Evolutionary conservation across 2,113 vertebrate species (phyloP), one percentile per base, ranked within the genome.

Genomic region (Oncorhynchus mykiss): DNA sequence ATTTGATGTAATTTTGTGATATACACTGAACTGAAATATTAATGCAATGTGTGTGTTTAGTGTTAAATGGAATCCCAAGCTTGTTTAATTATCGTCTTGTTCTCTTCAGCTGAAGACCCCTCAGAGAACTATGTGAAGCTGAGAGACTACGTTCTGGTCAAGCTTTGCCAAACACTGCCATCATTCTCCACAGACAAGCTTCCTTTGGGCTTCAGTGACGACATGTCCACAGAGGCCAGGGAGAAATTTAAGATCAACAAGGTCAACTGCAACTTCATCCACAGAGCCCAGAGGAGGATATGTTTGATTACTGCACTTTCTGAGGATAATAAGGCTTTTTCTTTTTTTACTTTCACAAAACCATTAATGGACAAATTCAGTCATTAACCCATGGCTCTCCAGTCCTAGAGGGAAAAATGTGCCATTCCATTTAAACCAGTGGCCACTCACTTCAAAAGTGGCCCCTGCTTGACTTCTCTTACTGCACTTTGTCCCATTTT

Each of bases 231-330:
- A 76, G 96, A 99, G 86, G 94, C 97, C 45, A 96, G 95, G 79
- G 94, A 96, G 65, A 98, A 96, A 85, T 88, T 97, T 86, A 99
- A 99, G 92, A 97, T 99, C 88, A 99, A 99, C 92, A 99, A 99
- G 98, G 98, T 99, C 93, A 12, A 25, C 34, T 25, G 13, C n/a
- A 16, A n/a, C 67, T 7, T 24, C 13, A 34, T 31, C 54, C 12
- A 27, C 27, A 48, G 73, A 25, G 74, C 72, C 51, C 76, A 14
- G 39, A 39, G 14, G 14, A 25, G 39, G 39, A 45, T 45, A 45
- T 7, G 14, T 54, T 54, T 54, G 51, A 54, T 14, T 54, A 54
- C 51, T 54, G 51, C 16, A 54, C 51, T 18, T 54, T 54, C 51
- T 54, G 12, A 54, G 49, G 8, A 62, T 62, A 13, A 9, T 11